Evolutionary conservation across 2,113 vertebrate genomes (phyloP).

Genomic region (Chionodraco myersi): DNA sequence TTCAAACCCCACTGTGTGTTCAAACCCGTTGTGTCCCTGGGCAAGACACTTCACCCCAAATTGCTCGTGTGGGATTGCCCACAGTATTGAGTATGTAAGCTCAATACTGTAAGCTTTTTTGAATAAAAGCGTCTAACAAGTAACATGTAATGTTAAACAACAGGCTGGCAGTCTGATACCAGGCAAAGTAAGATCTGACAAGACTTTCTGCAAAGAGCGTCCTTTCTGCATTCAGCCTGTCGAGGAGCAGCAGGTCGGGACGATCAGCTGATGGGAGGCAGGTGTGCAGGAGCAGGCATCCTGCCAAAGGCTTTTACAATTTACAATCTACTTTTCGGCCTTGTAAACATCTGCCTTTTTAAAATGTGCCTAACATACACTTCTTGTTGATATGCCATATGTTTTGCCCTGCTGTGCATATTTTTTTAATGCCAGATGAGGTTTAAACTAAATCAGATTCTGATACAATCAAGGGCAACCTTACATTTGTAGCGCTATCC

Average conservation of each 20-base stretch:
- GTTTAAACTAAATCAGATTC: not conserved
- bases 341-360: not conserved
- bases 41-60: too few species aligned
- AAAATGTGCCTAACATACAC: not conserved
- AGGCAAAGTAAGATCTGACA: not conserved
- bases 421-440: not conserved
- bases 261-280: slow-evolving; percentile 25
- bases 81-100: too few species aligned
- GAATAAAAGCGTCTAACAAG: too few species aligned
- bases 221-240: slow-evolving; percentile 2
- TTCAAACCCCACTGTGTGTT: too few species aligned
- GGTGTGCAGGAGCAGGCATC: slow-evolving; percentile 10
- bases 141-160: not conserved
- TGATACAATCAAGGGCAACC: not conserved
- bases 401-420: not conserved
- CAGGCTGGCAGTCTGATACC: not conserved
- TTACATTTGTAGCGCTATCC: not conserved
- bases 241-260: slow-evolving; percentile 5
- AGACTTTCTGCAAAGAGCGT: not conserved
- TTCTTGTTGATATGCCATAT: not conserved
- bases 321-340: not conserved
- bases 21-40: too few species aligned
- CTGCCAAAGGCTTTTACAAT: not conserved
- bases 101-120: too few species aligned
- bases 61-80: too few species aligned